Base-by-base conservation (phyloP, 2,888 invertebrate species). In the Dicyrtomina minuta region DNA sequence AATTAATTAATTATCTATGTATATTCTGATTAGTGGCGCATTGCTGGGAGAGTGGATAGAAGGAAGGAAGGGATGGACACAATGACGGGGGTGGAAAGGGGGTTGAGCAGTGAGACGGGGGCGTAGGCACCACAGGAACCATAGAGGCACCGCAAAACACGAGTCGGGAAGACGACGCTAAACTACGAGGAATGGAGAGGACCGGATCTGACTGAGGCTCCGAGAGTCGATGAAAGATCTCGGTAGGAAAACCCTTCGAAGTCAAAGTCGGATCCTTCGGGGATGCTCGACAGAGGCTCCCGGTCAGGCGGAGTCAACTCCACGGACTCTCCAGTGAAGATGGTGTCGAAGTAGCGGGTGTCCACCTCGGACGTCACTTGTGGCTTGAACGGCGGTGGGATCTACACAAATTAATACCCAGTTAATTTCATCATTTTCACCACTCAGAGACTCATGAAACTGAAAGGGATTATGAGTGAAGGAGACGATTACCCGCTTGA, bases 241-340 rank as follows among this genome's bases (percentile, higher is more conserved):
- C 90, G 90, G 83, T 89, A 91, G 77, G 92, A 92, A 85, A 95
- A 95, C 86, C 92, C 90, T 41, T 86, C 86, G 81, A 89, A 89
- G 80, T 89, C 86, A 56, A 87, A 86, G 59, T 82, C 81, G 13
- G 22, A 43, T 79, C 87, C 87, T 79, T 89, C 88, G n/a, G 84
- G 83, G 74, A 88, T 87, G 67, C 86, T 85, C 76, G 85, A 85
- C 59, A 88, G 81, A n/a, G 84, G 84, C 12, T 81, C 85, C 76
- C 86, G 86, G 81, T 92, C 93, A 26, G 96, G 96, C 69, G 97
- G 98, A 72, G 98, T 97, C 78, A 98, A 85, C 84, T 96, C 93
- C n/a, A 98, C 96, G 79, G 93, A 91, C 84, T 97, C 97, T 73
- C 94, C 94, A 3, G 98, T 99, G 85, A 99, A 99, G 85, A 96